Evolutionary conservation across 2,797 vertebrate species (phyloP), one percentile per base, ranked within the genome.

Genomic region (Crax fasciolata): DNA sequence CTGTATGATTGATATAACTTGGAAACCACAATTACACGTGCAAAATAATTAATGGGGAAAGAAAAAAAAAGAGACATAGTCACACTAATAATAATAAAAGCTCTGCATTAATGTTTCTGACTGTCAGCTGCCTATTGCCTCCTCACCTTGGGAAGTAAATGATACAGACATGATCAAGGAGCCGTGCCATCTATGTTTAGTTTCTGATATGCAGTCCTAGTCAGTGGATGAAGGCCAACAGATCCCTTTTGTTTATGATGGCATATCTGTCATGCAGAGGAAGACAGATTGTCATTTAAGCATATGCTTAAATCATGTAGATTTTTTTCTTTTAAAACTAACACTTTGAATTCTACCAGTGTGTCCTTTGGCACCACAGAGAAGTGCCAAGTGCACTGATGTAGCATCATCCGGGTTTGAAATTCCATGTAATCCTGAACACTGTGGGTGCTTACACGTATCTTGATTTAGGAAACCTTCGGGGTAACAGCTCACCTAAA

Each of bases 171-270:
- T 17, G 43, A 66, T 23, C 66, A 52, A 58, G 19, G 10, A 7
- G 6, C 30, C 0, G 0, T 1, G 2, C 14, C 27, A 10, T 4
- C 0, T 21, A 3, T 14, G 8, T 35, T 79, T 52, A 1, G 0
- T 52, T 84, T 44, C 32, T 72, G 5, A 10, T n/a, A 21, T 49
- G 13, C 52, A 48, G 1, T 49, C 49, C 25, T 67, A 10, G 28
- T 59, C 38, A n/a, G 14, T n/a, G 24, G 57, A 35, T 48, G 4
- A 10, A 89, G 79, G 28, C 21, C 30, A 59, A 7, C 24, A 82
- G 21, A 32, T 13, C 44, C 21, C 24, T 20, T 48, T 43, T 49
- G 3, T 11, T 92, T 48, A 3, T 23, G 13, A 23, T n/a, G 21
- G 80, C 76, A 41, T 7, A 38, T 71, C 51, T 72, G 6, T 55